A percentile compares a stretch with the other conserved stretches of the same genome.
Evolutionary conservation across 2,888 invertebrate species (phyloP).

Genomic region (Brachycybe producta): DNA sequence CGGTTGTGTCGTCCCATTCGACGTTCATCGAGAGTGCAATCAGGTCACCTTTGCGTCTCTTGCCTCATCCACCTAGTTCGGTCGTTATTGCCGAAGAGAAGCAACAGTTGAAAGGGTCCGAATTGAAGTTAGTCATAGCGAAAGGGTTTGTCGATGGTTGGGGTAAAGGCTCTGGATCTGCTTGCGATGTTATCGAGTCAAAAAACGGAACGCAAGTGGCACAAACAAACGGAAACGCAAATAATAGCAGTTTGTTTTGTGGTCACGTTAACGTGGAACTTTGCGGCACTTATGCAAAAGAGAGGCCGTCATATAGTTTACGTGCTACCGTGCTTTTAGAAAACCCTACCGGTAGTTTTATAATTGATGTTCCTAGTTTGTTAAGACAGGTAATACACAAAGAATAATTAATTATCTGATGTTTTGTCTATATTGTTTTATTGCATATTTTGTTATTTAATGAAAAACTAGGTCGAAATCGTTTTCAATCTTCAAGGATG

Average conservation of each 20-base stretch:
- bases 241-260: not conserved
- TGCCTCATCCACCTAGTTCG: slow-evolving; percentile 40
- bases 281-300: slow-evolving; percentile 4
- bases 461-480: not conserved
- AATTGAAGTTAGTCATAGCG: slow-evolving; percentile 7
- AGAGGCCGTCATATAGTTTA: not conserved
- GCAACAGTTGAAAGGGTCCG: slow-evolving; percentile 20
- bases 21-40: slow-evolving; percentile 69
- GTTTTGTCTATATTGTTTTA: not conserved
- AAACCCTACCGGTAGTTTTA: slow-evolving; percentile 2
- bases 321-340: slow-evolving; percentile 6
- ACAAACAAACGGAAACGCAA: not conserved
- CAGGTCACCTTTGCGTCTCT: slow-evolving; percentile 56
- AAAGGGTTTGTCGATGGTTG: not conserved
- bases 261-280: slow-evolving; percentile 13
- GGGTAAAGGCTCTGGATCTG: too few relatives aligned
- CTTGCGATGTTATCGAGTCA: not conserved
- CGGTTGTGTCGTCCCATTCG: slow-evolving; percentile 41
- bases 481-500: slow-evolving; percentile 9
- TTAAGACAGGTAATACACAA: slow-evolving; percentile 6
- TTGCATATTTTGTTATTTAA: not conserved
- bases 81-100: slow-evolving; percentile 53
- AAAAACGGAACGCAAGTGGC: not conserved
- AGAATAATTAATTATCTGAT: not conserved
- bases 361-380: not conserved